Conservation (phyloP, 2,797 vertebrate genomes). For the Melopsittacus undulatus region DNA sequence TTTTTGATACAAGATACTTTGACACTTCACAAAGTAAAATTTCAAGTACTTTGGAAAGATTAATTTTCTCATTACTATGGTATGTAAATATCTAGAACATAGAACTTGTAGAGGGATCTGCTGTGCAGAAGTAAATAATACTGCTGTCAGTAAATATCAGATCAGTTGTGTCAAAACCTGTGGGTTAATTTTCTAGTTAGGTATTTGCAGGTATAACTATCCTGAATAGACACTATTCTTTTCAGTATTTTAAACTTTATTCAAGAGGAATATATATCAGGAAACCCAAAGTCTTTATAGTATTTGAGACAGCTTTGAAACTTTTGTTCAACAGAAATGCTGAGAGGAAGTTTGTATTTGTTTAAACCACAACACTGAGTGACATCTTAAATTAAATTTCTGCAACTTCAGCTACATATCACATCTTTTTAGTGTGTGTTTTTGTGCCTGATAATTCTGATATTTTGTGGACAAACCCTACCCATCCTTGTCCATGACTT, state of each 20-base stretch:
- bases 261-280: background rate
- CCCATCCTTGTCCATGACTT: background rate
- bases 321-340: background rate
- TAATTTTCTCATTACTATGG: background rate
- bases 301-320: background rate
- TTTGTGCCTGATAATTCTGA: background rate
- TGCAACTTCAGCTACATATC: background rate
- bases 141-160: background rate
- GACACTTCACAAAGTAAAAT: background rate
- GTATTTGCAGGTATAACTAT: background rate
- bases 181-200: background rate
- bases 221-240: background rate
- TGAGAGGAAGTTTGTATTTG: background rate
- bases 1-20: background rate
- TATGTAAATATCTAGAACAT: background rate
- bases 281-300: background rate
- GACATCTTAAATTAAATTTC: too few relatives aligned
- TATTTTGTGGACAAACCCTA: background rate
- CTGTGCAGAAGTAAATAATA: background rate
- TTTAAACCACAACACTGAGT: too few relatives aligned
- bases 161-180: background rate
- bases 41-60: constrained; percentile 23
- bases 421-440: background rate
- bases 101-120: background rate
- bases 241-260: background rate